Evolutionary conservation across 2,113 vertebrate genomes (phyloP), one percentile per base, ranked within the genome.

Genomic region (Toxotes jaculatrix): DNA sequence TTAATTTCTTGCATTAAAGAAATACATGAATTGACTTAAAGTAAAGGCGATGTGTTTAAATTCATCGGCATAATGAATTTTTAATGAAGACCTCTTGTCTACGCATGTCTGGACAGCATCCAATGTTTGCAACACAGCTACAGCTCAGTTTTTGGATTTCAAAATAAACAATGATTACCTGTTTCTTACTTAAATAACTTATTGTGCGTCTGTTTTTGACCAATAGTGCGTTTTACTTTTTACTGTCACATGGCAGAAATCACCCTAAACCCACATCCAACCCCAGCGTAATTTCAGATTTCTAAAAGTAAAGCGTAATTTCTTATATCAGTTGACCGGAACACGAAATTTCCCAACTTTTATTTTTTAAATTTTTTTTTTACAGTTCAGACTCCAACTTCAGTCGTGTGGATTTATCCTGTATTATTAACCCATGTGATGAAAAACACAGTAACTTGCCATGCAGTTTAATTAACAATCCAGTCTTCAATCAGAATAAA

Each of bases 61-160:
- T 65, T 61, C 63, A 84, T 80, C 42, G 36, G 36, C 36, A 0
- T 75, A 67, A 88, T 92, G 23, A 7, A 93, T 92, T 81, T 88
- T 93, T 90, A 69, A 93, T 91, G 38, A 78, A 49, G 42, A 40
- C 59, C 36, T 80, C 61, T 74, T 49, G 11, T 72, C 77, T 88
- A 53, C 81, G 74, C 80, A 83, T 89, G 88, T 80, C 34, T 77
- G 79, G 57, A 66, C 42, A 27, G 31, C 42, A 36, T 78, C 56
- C 45, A 63, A 1, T 31, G 57, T 71, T 43, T 51, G 42, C 27
- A 27, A 6, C 71, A 42, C 21, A 11, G 47, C 31, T 77, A 42
- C 9, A 11, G 43, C 57, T 76, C 68, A 73, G 40, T 23, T 34
- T 12, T 56, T 63, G 56, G 53, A 77, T 91, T 81, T 88, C 47